Evolutionary conservation across 2,888 invertebrate genomes (phyloP), one percentile per base, ranked within the genome.

Genomic region (Plutella xylostella): DNA sequence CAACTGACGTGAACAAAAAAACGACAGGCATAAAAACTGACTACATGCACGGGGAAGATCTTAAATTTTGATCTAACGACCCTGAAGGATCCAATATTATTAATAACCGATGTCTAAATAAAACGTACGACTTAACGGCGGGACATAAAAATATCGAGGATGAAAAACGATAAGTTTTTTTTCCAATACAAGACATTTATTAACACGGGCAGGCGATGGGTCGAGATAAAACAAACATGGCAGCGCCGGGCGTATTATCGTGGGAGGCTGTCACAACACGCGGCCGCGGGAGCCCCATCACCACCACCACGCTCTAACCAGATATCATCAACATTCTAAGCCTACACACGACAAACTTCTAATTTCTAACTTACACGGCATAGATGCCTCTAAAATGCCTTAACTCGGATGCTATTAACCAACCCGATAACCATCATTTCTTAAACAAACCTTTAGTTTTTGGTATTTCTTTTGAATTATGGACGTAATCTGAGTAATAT

Each of bases 201-300:
- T 82, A 80, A 83, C 80, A 76, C 76, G 65, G 65, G 53, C 62
- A 65, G 63, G 70, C 74, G 71, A 68, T 76, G 76, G 69, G 75
- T 74, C 75, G 72, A 75, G 82, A 82, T 82, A 80, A 80, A 83
- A 80, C 79, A 82, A 83, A 82, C 80, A 83, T 80, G 79, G 77
- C 80, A 72, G 73, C 22, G 9, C 30, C 9, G 18, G 68, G 77
- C 75, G 78, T 75, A 77, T 77, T 78, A 82, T 76, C 78, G 79
- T 83, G 79, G 79, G 82, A 82, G 70, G 82, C 80, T 82, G 83
- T 82, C 82, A 82, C 77, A 83, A 83, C 79, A 42, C 34, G 40
- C 17, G 14, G 28, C 20, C 38, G 11, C 38, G 14, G 7, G 15
- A 33, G 34, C 72, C 73, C 72, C 54, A 58, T n/a, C n/a, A n/a